phyloP scores from a whole-genome alignment of 2,888 invertebrate genomes.

The Julus scanicus region DNA sequence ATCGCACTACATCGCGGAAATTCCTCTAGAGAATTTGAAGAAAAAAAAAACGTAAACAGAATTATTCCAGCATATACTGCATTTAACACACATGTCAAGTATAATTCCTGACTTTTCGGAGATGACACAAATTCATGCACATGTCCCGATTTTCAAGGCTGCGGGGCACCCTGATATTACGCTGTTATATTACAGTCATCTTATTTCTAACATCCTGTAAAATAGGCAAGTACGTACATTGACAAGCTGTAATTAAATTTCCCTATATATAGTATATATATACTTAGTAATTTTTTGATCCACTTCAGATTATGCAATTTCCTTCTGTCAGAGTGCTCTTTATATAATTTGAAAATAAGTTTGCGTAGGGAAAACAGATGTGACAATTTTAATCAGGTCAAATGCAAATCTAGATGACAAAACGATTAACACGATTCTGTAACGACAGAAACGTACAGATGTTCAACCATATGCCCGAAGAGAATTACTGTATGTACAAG shows the following conservation, averaged over 20 bases:
- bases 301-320: neutral
- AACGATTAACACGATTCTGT: neutral
- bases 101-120: too few relatives aligned
- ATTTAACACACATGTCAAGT: too few relatives aligned
- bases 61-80: too few relatives aligned
- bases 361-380: too few relatives aligned
- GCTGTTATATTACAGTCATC: too few relatives aligned
- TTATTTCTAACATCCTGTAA: neutral
- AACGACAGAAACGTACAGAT: neutral
- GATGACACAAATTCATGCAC: too few relatives aligned
- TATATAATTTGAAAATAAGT: neutral
- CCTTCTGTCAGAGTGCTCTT: neutral
- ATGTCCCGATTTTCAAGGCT: too few relatives aligned
- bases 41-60: too few relatives aligned
- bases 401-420: neutral
- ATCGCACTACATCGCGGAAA: too few relatives aligned
- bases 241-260: neutral
- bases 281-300: neutral
- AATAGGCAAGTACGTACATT: neutral
- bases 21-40: too few relatives aligned
- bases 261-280: too few relatives aligned
- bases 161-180: too few relatives aligned
- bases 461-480: neutral
- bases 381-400: neutral
- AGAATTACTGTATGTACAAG: neutral